Evolutionary conservation across 1,140 invertebrate species (phyloP).

Genomic region (Teleopsis dalmanni): DNA sequence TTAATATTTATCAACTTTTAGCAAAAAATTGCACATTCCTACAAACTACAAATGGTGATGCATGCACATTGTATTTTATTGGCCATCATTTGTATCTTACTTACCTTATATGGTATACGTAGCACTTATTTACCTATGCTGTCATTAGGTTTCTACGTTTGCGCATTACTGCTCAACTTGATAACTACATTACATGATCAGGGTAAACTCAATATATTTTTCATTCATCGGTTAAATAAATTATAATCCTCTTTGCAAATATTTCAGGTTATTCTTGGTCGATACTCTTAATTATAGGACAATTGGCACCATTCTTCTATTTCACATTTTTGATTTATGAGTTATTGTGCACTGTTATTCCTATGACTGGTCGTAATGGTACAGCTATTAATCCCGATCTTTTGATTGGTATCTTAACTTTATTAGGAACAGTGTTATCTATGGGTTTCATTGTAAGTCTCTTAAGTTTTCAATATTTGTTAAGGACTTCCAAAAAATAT

Average conservation of each 20-base stretch:
- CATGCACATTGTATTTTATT: slow-evolving; percentile 25
- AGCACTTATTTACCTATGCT: slow-evolving; percentile 25
- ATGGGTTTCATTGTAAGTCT: slow-evolving; percentile 28
- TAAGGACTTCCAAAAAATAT: not conserved
- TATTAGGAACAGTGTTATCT: slow-evolving; percentile 34
- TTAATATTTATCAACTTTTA: slow-evolving; percentile 16
- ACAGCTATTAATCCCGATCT: slow-evolving; percentile 54
- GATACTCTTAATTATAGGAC: slow-evolving; percentile 45
- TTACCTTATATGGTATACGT: slow-evolving; percentile 20
- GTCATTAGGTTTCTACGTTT: slow-evolving; percentile 25
- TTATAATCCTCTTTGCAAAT: not conserved
- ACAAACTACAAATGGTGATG: slow-evolving; percentile 23
- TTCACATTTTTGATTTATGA: slow-evolving; percentile 57
- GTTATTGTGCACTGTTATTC: slow-evolving; percentile 58
- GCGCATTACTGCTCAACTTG: slow-evolving; percentile 25
- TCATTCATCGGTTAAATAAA: not conserved
- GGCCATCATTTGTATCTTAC: slow-evolving; percentile 12
- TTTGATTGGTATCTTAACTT: slow-evolving; percentile 46
- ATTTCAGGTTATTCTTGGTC: slow-evolving; percentile 55
- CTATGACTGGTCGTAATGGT: slow-evolving; percentile 59
- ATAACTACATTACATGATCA: slow-evolving; percentile 29
- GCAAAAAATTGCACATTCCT: slow-evolving; percentile 19
- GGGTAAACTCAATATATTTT: slow-evolving; percentile 6
- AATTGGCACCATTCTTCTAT: slow-evolving; percentile 43
- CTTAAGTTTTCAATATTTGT: not conserved